Conservation (phyloP, 1,140 invertebrate species). For the Streblospio benedicti region DNA sequence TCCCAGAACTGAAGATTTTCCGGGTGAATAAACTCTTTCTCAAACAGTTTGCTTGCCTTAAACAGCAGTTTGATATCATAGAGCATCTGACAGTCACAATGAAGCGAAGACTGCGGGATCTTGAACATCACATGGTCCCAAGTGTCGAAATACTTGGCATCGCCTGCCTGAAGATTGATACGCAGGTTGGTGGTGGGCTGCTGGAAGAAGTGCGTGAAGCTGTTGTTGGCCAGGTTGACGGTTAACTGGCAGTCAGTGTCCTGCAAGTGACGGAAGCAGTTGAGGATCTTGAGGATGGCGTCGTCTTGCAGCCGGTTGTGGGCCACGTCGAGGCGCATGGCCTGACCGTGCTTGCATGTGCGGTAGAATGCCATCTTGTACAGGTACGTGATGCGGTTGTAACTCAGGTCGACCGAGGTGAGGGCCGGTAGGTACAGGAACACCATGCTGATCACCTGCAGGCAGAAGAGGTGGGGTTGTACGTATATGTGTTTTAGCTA, state of each 20-base stretch:
- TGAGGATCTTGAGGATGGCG: slow-evolving; percentile 1
- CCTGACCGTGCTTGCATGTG: slow-evolving; percentile 3
- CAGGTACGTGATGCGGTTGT: slow-evolving; percentile 12
- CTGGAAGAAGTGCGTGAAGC: not conserved
- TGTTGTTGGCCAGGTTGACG: not conserved
- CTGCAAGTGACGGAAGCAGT: not conserved
- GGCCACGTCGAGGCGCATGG: not conserved
- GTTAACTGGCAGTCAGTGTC: not conserved
- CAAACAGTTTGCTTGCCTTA: not conserved
- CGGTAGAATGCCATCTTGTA: slow-evolving; percentile 15
- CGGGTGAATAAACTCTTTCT: not conserved
- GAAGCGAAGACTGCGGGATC: not conserved
- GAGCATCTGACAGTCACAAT: not conserved
- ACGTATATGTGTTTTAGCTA: too few relatives aligned
- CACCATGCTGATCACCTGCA: slow-evolving; percentile 17
- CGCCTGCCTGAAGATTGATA: not conserved
- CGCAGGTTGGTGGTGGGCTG: not conserved
- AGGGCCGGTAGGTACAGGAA: slow-evolving; percentile 13
- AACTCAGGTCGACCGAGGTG: not conserved
- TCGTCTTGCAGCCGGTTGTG: slow-evolving; percentile 2
- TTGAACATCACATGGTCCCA: not conserved
- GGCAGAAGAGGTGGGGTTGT: too few relatives aligned
- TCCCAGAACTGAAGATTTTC: not conserved
- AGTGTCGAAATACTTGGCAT: not conserved
- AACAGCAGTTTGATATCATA: not conserved